phyloP scores from a whole-genome alignment of 2,113 vertebrate species.

The Pelodiscus sinensis region DNA sequence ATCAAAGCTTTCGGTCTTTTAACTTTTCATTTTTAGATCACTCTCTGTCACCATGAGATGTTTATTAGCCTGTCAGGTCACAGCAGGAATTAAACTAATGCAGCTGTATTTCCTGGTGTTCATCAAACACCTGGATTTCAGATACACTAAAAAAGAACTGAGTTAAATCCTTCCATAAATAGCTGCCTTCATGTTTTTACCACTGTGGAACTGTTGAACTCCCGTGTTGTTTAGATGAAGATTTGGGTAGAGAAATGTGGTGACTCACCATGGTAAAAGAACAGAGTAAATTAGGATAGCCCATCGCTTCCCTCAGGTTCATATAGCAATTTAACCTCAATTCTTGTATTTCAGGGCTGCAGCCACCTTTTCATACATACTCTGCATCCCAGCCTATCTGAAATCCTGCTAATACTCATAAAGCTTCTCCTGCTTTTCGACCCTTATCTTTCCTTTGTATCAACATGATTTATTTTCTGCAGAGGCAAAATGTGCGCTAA shows the following conservation, averaged over 20 bases:
- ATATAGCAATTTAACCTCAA: conserved; percentile 44
- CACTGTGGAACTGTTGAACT: neutral
- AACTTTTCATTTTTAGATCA: neutral
- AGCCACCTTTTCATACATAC: neutral
- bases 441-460: neutral
- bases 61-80: neutral
- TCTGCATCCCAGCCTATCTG: conserved; percentile 1
- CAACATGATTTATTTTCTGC: conserved; percentile 18
- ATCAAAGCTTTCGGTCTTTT: neutral
- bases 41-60: neutral
- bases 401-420: neutral
- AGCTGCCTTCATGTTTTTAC: neutral
- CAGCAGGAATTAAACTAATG: neutral
- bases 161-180: neutral
- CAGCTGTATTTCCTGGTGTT: neutral
- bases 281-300: conserved; percentile 29
- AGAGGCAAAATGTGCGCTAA: conserved; percentile 26
- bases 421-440: conserved; percentile 3
- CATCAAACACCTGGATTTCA: conserved; percentile 18
- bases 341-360: conserved; percentile 16
- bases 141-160: neutral
- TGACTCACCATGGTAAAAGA: conserved; percentile 11
- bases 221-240: neutral
- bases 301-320: conserved; percentile 51
- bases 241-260: conserved; percentile 15